Evolutionary conservation across 2,888 invertebrate genomes (phyloP).

Genomic region (Drosophila paracracens): DNA sequence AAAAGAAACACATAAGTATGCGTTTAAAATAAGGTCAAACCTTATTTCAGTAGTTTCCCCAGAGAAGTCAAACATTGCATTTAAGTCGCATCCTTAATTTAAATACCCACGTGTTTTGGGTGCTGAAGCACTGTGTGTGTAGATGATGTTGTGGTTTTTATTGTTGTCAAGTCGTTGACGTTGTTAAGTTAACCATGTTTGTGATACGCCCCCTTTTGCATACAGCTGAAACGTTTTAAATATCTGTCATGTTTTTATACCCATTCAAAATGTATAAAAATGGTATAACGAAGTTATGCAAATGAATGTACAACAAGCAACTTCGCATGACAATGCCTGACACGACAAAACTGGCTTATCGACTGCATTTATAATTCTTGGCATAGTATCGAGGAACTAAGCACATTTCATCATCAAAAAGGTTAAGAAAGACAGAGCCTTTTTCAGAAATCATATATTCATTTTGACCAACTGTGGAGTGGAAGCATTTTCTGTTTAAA

Average conservation of each 20-base stretch:
- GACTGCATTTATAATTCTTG: not conserved
- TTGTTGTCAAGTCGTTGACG: slow-evolving; percentile 24
- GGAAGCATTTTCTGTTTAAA: not conserved
- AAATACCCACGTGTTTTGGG: slow-evolving; percentile 14
- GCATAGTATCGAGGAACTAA: not conserved
- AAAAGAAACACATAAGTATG: not conserved
- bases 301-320: not conserved
- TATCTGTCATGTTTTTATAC: slow-evolving; percentile 47
- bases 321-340: not conserved
- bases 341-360: not conserved
- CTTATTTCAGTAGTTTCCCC: not conserved
- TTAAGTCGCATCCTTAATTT: slow-evolving; percentile 38
- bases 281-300: not conserved
- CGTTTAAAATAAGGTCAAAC: not conserved
- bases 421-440: not conserved
- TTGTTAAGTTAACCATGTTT: slow-evolving; percentile 46
- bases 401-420: not conserved
- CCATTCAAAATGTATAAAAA: not conserved
- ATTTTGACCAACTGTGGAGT: not conserved
- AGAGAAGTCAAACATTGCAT: slow-evolving; percentile 6
- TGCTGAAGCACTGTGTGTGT: slow-evolving; percentile 13
- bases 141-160: slow-evolving; percentile 9
- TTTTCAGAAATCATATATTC: not conserved
- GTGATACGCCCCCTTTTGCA: slow-evolving; percentile 33
- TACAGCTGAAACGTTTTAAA: slow-evolving; percentile 54